Evolutionary conservation across 2,113 vertebrate species (phyloP), one percentile per base, ranked within the genome.

Genomic region (Mustela lutreola): DNA sequence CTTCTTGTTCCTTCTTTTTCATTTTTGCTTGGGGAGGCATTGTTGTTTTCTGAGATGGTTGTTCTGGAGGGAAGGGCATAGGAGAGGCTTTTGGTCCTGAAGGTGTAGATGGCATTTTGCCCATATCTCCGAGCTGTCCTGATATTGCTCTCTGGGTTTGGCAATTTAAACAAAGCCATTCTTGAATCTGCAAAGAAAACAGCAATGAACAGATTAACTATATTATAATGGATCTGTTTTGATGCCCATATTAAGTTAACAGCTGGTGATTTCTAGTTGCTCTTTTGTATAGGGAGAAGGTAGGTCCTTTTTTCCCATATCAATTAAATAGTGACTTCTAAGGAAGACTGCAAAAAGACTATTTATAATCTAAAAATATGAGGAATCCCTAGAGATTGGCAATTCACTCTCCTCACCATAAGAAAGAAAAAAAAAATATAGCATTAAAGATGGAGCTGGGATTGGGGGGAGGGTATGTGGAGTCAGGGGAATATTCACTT

Each of bases 91-190:
- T 98, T 94, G 98, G 88, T 94, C 94, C 93, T 98, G 99, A 93
- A n/a, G 99, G 99, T 50, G 95, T 91, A 97, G 98, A 97, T 56
- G 98, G 93, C 87, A 98, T 96, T 98, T 99, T 99, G 89, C 98
- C 99, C 92, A 98, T 97, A 85, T 99, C 99, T 94, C 99, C 99
- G 90, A 99, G 98, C 45, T 99, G 99, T 98, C 99, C 99, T 89
- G 98, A 98, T 93, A 99, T 97, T 67, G 99, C 99, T 98, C 99
- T 99, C 97, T 99, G 99, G 87, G 99, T 99, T 98, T 99, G 99
- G 97, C 99, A 99, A 96, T 99, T 99, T 98, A 99, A 99, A 98
- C 99, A 99, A 78, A 99, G 99, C 99, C 99, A 99, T 98, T 99
- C 99, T 97, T 99, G 98, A 60, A 99, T 99, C 99, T 99, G 98